Base-by-base conservation (phyloP, 2,113 vertebrate species). In the Elaphurus davidianus region DNA sequence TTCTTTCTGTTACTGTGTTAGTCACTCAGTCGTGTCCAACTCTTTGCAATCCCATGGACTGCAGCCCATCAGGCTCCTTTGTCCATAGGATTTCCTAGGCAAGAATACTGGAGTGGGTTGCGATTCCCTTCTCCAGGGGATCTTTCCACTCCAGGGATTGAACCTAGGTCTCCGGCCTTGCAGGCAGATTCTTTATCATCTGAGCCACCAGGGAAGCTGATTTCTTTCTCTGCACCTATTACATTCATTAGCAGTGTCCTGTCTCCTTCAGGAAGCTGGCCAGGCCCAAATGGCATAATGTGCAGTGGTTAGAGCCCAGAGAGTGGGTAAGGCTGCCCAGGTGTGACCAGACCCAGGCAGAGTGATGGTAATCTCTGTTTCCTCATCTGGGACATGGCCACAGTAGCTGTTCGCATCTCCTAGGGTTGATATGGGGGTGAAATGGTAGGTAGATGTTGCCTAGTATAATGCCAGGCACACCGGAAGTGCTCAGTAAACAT, bases 241-340 rank as follows among this genome's bases (percentile, higher is more conserved):
- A 59, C 43, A 67, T 40, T 27, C 15, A 30, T 82, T 2, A 40
- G 60, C 0, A 0, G n/a, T 11, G 60, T 5, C 60, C 57, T 27
- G 17, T 33, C 81, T 57, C 64, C 50, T 93, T 40, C 14, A 15
- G 85, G 79, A 57, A 55, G 87, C 40, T 33, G 59, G 59, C 81
- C 47, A 71, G 71, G 78, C 40, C 9, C 14, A 0, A 2, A 3
- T 5, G 40, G 64, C 21, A 0, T 25, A 4, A 9, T 1, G 36
- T 2, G 36, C 21, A 16, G 43, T 2, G 23, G 33, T 9, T 16
- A 55, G 67, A 59, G n/a, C 16, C 30, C 15, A 5, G 19, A 19
- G 57, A 45, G n/a, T 14, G 89, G 50, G 6, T 13, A 3, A 55
- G 36, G 1, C 50, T 60, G 23, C 25, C 33, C 0, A 47, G 40